These are phyloP conservation scores for Isurus oxyrinchus DNA, from an alignment of 2,113 vertebrate species.

Conservation along the genomic window DNA sequence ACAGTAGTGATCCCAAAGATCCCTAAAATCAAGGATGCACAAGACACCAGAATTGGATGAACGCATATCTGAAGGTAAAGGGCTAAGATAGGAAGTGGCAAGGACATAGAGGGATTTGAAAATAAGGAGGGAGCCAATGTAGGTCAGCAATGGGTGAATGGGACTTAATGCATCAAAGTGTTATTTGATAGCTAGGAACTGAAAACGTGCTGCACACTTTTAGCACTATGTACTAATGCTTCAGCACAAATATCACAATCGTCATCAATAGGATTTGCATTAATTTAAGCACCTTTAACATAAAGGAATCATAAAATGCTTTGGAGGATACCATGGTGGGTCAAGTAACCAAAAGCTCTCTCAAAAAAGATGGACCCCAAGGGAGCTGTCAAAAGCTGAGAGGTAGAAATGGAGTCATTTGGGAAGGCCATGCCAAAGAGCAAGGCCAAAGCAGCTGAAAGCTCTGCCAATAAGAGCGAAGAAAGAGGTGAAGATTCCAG, in stretches of 20 bases:
- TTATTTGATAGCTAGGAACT: not conserved
- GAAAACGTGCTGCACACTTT: not conserved
- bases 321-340: not conserved
- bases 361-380: no score
- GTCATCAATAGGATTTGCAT: no score
- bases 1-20: not conserved
- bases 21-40: not conserved
- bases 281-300: not conserved
- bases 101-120: not conserved
- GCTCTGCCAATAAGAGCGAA: not conserved
- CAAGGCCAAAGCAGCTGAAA: not conserved
- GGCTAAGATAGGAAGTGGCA: not conserved
- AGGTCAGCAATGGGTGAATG: not conserved
- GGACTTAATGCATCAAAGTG: not conserved
- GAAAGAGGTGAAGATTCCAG: not conserved
- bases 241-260: not conserved
- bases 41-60: not conserved
- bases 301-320: not conserved
- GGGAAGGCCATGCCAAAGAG: not conserved
- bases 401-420: not conserved
- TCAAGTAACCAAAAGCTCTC: no score
- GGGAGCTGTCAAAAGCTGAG: not conserved
- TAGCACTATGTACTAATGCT: not conserved
- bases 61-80: not conserved
- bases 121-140: not conserved